Base-by-base conservation (phyloP, 2,888 invertebrate genomes). In the Catocala nupta region DNA sequence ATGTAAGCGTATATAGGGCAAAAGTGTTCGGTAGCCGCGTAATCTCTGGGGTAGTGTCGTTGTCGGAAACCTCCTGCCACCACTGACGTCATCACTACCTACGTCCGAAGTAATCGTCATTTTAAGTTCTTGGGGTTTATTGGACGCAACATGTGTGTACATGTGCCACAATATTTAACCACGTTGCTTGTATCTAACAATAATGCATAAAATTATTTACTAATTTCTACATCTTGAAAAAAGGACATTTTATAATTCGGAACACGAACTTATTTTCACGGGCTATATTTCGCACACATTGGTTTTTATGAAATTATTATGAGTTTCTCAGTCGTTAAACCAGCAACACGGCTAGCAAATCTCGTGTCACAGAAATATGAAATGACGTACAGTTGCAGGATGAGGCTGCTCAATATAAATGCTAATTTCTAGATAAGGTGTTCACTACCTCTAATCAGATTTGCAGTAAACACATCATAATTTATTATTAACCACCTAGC, bases 391-490 rank as follows among this genome's bases (percentile, higher is more conserved):
- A 79, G 75, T 73, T 77, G 77, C 79, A 77, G 75, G 77, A 79
- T 78, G 77, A 76, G 77, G 76, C 75, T 73, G 78, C 80, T 83
- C 86, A 90, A 92, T 92, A 90, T 91, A 91, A 90, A 92, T 92
- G 91, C 88, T 82, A 92, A 92, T 92, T 80, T 82, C 77, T 77
- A 75, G 81, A 85, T 83, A 81, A 83, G 82, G 79, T 72, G 65
- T 71, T 68, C 72, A 45, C 70, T 66, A 70, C 64, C 62, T 67
- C 54, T 59, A 47, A 77, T 61, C 44, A 61, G 39, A 54, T 61
- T 60, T 67, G 68, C 67, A 64, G 56, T 54, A 47, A 52, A 9
- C 13, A 16, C 47, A 47, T 25, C 25, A 25, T 45, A 13, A 45
- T 47, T 10, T 16, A 16, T 47, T 16, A 47, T 47, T 39, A 39